Evolutionary conservation across 2,888 invertebrate genomes (phyloP), one percentile per base, ranked within the genome.

Genomic region (Colostygia pectinataria): DNA sequence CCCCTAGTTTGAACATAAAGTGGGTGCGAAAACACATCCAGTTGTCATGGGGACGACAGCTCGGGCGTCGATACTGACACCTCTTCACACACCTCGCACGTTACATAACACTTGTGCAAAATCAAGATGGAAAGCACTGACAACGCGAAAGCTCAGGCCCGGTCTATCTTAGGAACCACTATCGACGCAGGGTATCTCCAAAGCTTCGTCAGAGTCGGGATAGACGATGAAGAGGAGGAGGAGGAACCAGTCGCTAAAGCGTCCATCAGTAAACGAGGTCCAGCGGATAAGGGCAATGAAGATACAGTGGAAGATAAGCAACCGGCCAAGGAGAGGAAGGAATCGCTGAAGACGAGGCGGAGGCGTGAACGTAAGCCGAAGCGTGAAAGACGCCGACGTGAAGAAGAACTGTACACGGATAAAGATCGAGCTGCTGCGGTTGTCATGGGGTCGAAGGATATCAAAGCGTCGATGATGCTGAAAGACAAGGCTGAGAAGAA

Each of bases 341-440:
- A 83, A 43, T 79, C 81, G 1, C 66, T 77, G 20, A 84, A 86
- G 47, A 82, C 80, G 2, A 79, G 72, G 37, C 82, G 80, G 57
- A 83, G 74, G 45, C 79, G 71, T 40, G 81, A 79, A 18, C 66
- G 75, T 2, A 88, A 84, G 46, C 80, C 74, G 37, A 88, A 86
- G 53, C 79, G 87, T 1, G 88, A 89, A 41, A 74, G 80, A 48
- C 68, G 87, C 27, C 66, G 77, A 25, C 72, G 86, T 3, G 83
- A 90, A 54, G 96, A 96, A 62, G 97, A 97, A 70, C 82, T 95
- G 13, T 97, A 97, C 69, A 97, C 97, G 12, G 97, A 97, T 74
- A 97, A 97, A 71, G 97, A 97, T 74, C 91, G 97, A 4, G 97
- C 97, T 0, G 97, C 97, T 0, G 97, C 97, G 0, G 97, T 97